phyloP scores from a whole-genome alignment of 2,888 invertebrate genomes.

The Drosophila vallismaia region DNA sequence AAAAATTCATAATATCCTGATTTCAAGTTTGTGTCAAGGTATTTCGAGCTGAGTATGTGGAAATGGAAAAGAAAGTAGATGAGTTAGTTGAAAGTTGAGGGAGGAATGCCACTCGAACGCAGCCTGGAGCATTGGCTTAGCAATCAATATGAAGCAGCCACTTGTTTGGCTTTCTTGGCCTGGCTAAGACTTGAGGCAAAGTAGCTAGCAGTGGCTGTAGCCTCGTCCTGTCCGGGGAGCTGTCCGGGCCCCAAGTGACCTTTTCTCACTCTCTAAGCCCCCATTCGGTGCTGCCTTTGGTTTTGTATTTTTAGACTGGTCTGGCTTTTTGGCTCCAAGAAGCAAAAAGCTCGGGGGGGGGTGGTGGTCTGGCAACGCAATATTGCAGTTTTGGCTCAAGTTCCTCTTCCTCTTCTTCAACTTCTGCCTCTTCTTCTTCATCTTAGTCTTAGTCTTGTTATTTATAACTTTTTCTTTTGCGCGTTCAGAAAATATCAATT shows the following conservation, averaged over 20 bases:
- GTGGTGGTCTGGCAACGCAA: constrained; percentile 38
- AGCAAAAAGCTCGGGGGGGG: background rate
- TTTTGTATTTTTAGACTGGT: constrained; percentile 68
- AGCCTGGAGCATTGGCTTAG: constrained; percentile 41
- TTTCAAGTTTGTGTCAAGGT: background rate
- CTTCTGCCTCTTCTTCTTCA: constrained; percentile 43
- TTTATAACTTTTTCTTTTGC: constrained; percentile 78
- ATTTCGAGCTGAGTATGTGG: background rate
- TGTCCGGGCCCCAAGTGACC: constrained; percentile 59
- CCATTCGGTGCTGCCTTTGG: background rate
- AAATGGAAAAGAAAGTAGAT: background rate
- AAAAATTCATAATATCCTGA: background rate
- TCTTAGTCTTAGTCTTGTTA: constrained; percentile 64
- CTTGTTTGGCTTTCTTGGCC: constrained; percentile 69
- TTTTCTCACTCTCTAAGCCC: constrained; percentile 11
- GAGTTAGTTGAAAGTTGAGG: background rate
- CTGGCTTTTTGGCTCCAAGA: constrained; percentile 61
- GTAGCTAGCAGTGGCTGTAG: constrained; percentile 48
- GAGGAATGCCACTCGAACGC: constrained; percentile 18
- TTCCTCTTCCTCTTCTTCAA: constrained; percentile 30
- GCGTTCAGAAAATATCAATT: constrained; percentile 77
- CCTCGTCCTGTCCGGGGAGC: constrained; percentile 14
- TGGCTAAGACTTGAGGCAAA: constrained; percentile 60
- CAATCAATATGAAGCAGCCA: constrained; percentile 69
- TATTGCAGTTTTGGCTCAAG: constrained; percentile 73